These are phyloP conservation scores for Falco naumanni DNA, from an alignment of 2,797 vertebrate genomes.

Conservation along the genomic window DNA sequence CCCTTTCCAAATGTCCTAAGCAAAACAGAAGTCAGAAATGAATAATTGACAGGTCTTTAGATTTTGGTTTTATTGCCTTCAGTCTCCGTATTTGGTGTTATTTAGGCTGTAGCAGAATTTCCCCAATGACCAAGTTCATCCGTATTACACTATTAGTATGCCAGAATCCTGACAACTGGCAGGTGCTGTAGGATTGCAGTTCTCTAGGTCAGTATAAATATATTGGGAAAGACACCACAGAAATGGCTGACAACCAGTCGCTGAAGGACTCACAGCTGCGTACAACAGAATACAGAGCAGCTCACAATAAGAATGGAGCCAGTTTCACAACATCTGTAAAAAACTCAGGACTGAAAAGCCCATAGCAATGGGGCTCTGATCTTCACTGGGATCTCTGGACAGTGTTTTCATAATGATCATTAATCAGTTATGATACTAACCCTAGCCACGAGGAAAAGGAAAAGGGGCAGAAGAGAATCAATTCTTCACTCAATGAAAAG, in stretches of 20 bases:
- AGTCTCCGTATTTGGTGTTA: neutral
- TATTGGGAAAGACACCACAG: neutral
- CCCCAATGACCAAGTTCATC: neutral
- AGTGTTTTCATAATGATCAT: neutral
- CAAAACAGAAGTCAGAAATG: neutral
- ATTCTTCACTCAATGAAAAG: neutral
- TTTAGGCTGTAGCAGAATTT: neutral
- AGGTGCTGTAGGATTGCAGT: neutral
- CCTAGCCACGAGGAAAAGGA: neutral
- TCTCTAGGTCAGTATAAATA: neutral
- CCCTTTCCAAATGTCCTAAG: neutral
- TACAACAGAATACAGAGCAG: neutral
- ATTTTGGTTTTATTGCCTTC: neutral
- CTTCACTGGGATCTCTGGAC: neutral
- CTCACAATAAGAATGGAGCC: neutral
- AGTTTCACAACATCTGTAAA: neutral
- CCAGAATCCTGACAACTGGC: neutral
- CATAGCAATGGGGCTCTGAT: neutral
- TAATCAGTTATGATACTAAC: constrained; percentile 7
- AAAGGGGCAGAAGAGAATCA: neutral
- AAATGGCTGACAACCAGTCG: neutral
- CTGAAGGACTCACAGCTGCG: neutral
- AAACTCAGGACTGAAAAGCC: neutral
- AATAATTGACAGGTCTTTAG: neutral
- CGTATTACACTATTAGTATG: neutral